Percentiles rank a stretch among this genome's conserved stretches.
phyloP scores from a whole-genome alignment of 2,797 vertebrate species.

The Neosilurus mollespiculum region DNA sequence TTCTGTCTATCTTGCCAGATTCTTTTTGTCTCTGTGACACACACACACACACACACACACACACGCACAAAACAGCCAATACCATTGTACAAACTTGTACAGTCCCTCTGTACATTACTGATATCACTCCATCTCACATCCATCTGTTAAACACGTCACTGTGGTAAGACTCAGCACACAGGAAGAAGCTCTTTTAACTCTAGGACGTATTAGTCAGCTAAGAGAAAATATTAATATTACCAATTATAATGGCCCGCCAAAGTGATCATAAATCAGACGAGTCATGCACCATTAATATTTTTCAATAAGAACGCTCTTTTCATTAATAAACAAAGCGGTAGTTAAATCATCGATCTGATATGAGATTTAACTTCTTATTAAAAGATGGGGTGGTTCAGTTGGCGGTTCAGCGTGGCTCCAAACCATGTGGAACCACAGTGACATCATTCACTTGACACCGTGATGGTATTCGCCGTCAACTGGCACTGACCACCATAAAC shows the following conservation, averaged over 20 bases:
- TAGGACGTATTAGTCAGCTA: not conserved
- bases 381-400: not conserved
- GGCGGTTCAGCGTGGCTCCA: too few species aligned
- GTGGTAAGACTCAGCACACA: not conserved
- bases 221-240: not conserved
- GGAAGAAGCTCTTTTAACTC: not conserved
- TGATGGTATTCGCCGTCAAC: too few species aligned
- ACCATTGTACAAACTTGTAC: conserved; percentile 1
- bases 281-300: not conserved
- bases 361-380: not conserved
- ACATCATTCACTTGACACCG: too few species aligned
- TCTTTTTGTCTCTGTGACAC: conserved; percentile 18
- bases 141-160: not conserved
- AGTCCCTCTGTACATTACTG: not conserved
- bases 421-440: too few species aligned
- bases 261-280: not conserved
- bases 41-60: conserved; percentile 27
- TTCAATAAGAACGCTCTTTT: not conserved
- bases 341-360: too few species aligned
- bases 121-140: not conserved
- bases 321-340: not conserved
- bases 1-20: conserved; percentile 57
- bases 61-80: conserved; percentile 23
- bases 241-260: not conserved
- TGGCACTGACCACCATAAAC: too few species aligned